Conservation (phyloP, 2,888 invertebrate species). For the Deilephila elpenor region DNA sequence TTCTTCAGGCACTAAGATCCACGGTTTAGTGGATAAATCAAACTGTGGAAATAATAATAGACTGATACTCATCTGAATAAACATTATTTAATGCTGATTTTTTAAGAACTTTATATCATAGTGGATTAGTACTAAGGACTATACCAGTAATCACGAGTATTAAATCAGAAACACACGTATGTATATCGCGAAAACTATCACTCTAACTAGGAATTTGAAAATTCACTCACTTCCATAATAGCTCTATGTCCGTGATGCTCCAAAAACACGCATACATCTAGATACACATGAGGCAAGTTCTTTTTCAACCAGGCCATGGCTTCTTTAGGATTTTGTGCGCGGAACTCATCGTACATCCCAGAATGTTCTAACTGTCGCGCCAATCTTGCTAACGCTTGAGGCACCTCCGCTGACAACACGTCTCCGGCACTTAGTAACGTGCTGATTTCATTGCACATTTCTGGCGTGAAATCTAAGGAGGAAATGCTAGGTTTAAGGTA, state of each 20-base stretch:
- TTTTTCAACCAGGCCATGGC: slow-evolving; percentile 85
- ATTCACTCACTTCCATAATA: slow-evolving; percentile 83
- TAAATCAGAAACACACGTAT: too few species aligned
- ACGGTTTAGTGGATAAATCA: slow-evolving; percentile 87
- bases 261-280: slow-evolving; percentile 85
- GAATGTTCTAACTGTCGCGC: slow-evolving; percentile 70
- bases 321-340: slow-evolving; percentile 70
- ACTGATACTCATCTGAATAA: background rate
- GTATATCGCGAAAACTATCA: too few species aligned
- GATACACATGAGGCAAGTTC: slow-evolving; percentile 75
- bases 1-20: slow-evolving; percentile 86
- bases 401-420: slow-evolving; percentile 91
- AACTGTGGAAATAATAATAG: slow-evolving; percentile 80
- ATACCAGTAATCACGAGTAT: too few species aligned
- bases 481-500: slow-evolving; percentile 14
- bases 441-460: slow-evolving; percentile 89
- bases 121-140: too few species aligned
- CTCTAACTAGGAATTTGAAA: background rate
- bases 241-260: slow-evolving; percentile 89
- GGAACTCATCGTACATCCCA: slow-evolving; percentile 79
- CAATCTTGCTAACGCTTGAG: slow-evolving; percentile 78
- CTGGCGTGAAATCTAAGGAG: slow-evolving; percentile 84
- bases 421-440: slow-evolving; percentile 88
- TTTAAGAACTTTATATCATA: too few species aligned
- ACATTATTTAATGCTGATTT: background rate